Evolutionary conservation across 2,113 vertebrate species (phyloP).

Genomic region (Neofelis nebulosa): DNA sequence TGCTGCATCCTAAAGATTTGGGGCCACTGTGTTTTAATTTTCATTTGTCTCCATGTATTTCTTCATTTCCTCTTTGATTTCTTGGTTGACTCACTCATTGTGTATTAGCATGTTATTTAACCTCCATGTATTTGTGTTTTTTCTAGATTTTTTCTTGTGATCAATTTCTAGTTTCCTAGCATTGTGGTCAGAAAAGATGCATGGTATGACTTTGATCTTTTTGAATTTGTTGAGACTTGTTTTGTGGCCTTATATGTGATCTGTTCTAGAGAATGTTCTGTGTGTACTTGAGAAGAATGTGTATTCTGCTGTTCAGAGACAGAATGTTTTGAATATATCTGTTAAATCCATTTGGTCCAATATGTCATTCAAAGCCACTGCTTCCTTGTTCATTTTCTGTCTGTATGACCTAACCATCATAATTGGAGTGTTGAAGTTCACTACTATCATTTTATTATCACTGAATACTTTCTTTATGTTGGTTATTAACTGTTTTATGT

Average conservation of each 20-base stretch:
- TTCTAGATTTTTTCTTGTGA: neutral
- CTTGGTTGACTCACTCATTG: too few species aligned
- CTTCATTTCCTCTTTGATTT: too few species aligned
- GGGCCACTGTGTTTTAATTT: too few species aligned
- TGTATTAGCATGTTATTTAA: neutral
- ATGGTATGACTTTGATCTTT: neutral
- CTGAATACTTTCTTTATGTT: neutral
- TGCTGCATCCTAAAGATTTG: too few species aligned
- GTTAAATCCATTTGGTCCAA: neutral
- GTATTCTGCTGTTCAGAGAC: neutral
- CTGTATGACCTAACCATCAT: neutral
- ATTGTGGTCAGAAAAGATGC: neutral
- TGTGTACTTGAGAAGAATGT: neutral
- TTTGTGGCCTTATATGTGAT: neutral
- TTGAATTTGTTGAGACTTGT: neutral
- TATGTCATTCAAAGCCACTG: neutral
- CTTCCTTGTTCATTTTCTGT: neutral
- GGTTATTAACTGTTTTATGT: neutral
- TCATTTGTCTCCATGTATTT: too few species aligned
- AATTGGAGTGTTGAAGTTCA: neutral
- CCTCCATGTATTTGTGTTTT: neutral
- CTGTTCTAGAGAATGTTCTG: neutral
- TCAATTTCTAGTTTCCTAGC: neutral
- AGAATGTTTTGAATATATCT: neutral
- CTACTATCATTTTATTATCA: neutral